Conservation (phyloP, 2,888 invertebrate genomes). For the Acrocera orbiculus region DNA sequence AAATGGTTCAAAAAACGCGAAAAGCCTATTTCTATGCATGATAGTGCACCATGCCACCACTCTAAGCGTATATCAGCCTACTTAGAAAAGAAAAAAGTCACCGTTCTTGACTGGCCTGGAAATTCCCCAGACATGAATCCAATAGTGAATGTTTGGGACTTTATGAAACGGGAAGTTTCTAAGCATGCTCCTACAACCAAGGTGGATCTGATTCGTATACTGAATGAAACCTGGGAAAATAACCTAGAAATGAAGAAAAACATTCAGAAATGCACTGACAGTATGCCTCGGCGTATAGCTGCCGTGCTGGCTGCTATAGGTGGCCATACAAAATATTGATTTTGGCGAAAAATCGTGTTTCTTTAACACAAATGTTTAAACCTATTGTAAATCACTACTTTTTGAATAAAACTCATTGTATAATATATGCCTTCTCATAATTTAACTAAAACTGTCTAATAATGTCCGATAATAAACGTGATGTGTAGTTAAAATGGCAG, state of each 20-base stretch:
- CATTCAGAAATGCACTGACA: background rate
- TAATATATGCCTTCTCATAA: too few species aligned
- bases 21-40: background rate
- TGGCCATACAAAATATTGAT: background rate
- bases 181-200: background rate
- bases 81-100: background rate
- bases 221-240: background rate
- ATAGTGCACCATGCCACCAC: background rate
- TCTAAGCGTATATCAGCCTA: background rate
- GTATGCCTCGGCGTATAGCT: background rate
- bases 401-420: too few species aligned
- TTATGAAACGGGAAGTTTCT: background rate
- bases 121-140: background rate
- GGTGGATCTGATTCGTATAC: background rate
- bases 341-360: too few species aligned
- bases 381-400: too few species aligned
- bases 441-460: too few species aligned
- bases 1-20: background rate
- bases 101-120: background rate
- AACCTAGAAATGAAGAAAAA: background rate
- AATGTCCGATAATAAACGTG: too few species aligned
- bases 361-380: too few species aligned
- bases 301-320: background rate
- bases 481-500: too few species aligned
- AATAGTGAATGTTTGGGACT: background rate